phyloP scores from a whole-genome alignment of 2,888 invertebrate genomes.

The Meghimatium bilineatum region DNA sequence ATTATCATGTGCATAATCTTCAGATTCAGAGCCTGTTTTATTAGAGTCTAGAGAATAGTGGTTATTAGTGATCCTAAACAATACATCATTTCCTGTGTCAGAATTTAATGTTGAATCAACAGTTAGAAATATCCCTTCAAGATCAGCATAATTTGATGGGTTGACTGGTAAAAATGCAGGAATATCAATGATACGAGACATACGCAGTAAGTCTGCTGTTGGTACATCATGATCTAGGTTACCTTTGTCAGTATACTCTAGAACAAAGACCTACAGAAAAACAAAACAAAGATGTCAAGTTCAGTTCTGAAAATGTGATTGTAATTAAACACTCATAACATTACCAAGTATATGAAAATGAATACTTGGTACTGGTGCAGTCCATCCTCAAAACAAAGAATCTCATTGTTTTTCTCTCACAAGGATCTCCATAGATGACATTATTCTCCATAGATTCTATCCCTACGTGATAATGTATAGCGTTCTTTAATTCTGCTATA shows the following conservation, averaged over 20 bases:
- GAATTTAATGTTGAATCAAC: neutral
- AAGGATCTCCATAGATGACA: too few species aligned
- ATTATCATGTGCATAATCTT: neutral
- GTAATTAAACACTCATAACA: neutral
- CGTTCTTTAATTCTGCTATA: too few species aligned
- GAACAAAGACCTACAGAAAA: conserved; percentile 39
- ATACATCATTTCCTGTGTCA: conserved; percentile 3
- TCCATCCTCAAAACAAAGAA: too few species aligned
- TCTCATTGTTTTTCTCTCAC: too few species aligned
- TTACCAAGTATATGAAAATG: neutral
- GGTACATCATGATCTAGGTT: conserved; percentile 41
- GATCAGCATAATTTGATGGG: conserved; percentile 19
- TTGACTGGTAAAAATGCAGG: conserved; percentile 1
- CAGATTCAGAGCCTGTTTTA: neutral
- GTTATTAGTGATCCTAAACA: conserved; percentile 5
- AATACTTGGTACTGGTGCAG: too few species aligned
- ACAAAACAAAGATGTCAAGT: neutral
- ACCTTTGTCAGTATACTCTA: conserved; percentile 45
- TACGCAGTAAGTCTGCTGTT: conserved; percentile 51
- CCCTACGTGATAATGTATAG: too few species aligned
- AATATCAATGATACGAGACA: conserved; percentile 47
- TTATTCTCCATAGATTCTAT: too few species aligned
- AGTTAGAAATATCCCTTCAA: conserved; percentile 40
- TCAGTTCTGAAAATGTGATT: neutral
- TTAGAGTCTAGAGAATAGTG: conserved; percentile 10